These are phyloP conservation scores for Parnassius glacialis DNA, from an alignment of 2,888 invertebrate species.

Conservation along the genomic window DNA sequence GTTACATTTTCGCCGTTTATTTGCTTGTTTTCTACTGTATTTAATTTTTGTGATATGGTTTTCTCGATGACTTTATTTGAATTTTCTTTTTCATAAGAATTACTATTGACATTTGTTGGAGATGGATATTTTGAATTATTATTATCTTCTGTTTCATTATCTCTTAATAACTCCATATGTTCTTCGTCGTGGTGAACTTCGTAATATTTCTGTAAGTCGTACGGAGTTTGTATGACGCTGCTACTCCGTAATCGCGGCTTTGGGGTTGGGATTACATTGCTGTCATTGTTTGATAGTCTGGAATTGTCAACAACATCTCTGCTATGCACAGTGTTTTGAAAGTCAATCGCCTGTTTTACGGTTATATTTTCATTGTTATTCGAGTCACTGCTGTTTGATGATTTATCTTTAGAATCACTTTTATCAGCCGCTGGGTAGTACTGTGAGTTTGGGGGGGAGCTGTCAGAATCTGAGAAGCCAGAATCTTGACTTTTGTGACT, in stretches of 20 bases:
- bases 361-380: slow-evolving; percentile 74
- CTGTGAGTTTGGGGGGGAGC: slow-evolving; percentile 78
- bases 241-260: slow-evolving; percentile 71
- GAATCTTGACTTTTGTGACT: slow-evolving; percentile 90
- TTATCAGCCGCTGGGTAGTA: slow-evolving; percentile 62
- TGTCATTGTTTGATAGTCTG: slow-evolving; percentile 41
- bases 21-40: slow-evolving; percentile 46
- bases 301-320: slow-evolving; percentile 60
- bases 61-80: slow-evolving; percentile 44
- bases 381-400: slow-evolving; percentile 67
- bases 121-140: slow-evolving; percentile 50
- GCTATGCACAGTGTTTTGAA: slow-evolving; percentile 56
- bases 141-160: slow-evolving; percentile 49
- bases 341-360: slow-evolving; percentile 67
- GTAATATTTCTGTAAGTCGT: slow-evolving; percentile 75
- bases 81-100: slow-evolving; percentile 49
- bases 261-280: slow-evolving; percentile 53
- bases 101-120: slow-evolving; percentile 58
- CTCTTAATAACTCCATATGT: slow-evolving; percentile 67
- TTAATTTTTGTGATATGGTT: slow-evolving; percentile 41
- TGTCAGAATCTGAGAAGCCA: slow-evolving; percentile 89
- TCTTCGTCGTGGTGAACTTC: slow-evolving; percentile 74
- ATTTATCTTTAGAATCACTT: slow-evolving; percentile 59
- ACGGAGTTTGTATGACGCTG: slow-evolving; percentile 76
- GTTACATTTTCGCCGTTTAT: slow-evolving; percentile 56